Conservation (phyloP, 2,888 invertebrate species). For the Agrochola litura region DNA sequence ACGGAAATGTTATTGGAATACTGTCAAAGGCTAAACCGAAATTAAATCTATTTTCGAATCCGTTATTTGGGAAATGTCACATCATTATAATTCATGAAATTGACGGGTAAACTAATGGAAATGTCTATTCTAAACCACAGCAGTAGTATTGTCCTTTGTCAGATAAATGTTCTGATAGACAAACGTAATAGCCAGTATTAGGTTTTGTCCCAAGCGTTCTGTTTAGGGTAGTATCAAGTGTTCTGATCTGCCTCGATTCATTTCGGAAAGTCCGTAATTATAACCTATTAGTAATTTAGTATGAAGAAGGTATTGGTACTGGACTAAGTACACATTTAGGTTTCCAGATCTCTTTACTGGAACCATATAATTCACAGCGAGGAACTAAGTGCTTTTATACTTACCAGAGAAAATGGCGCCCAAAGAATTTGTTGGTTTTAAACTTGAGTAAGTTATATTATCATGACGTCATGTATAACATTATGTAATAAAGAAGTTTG, state of each 20-base stretch:
- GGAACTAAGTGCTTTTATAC: slow-evolving; percentile 21
- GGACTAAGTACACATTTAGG: background rate
- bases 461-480: slow-evolving; percentile 2
- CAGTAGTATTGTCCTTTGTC: slow-evolving; percentile 15
- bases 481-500: background rate
- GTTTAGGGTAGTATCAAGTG: background rate
- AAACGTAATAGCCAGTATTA: slow-evolving; percentile 6
- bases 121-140: slow-evolving; percentile 15
- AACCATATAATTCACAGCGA: background rate
- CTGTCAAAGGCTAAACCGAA: slow-evolving; percentile 8
- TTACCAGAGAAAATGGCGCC: slow-evolving; percentile 19
- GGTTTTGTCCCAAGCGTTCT: slow-evolving; percentile 12
- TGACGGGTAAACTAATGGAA: slow-evolving; percentile 36
- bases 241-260: background rate
- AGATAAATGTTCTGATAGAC: slow-evolving; percentile 19
- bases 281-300: background rate
- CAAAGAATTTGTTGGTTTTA: slow-evolving; percentile 29
- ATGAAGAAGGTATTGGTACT: background rate
- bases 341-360: background rate
- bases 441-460: slow-evolving; percentile 15
- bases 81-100: slow-evolving; percentile 14
- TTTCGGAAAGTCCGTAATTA: background rate
- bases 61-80: slow-evolving; percentile 12
- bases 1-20: slow-evolving; percentile 4
- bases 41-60: slow-evolving; percentile 4